Conservation (phyloP, 2,113 vertebrate genomes). For the Semnornis frantzii region DNA sequence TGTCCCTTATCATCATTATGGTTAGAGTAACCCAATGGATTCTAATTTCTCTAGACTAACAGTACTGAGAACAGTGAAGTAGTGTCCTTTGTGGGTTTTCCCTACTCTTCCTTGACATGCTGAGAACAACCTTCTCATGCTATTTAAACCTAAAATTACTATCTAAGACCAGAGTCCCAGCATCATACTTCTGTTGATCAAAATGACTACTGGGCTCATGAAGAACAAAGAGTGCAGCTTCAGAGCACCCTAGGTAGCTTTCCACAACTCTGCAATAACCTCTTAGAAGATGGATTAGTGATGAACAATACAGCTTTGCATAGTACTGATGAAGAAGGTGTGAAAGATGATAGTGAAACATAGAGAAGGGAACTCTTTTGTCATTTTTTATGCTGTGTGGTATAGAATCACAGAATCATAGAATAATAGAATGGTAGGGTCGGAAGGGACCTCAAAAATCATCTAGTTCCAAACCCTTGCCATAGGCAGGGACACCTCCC, state of each 20-base stretch:
- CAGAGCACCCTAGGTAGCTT: neutral
- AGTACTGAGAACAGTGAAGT: neutral
- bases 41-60: neutral
- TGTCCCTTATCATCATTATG: neutral
- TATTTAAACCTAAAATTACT: neutral
- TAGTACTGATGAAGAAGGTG: neutral
- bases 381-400: constrained; percentile 31
- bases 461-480: too few relatives aligned
- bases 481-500: too few relatives aligned
- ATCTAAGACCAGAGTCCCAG: neutral
- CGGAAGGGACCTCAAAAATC: too few relatives aligned
- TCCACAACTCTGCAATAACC: neutral
- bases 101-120: neutral
- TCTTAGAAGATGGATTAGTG: constrained; percentile 5
- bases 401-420: neutral
- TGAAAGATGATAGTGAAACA: constrained; percentile 14
- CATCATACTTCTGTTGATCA: neutral
- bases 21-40: neutral
- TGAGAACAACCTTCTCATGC: neutral
- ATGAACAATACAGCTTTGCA: neutral
- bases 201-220: neutral
- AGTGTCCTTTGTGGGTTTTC: neutral
- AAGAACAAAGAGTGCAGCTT: neutral
- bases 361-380: neutral
- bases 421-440: too few relatives aligned